Base-by-base conservation (phyloP, 2,113 vertebrate genomes). In the Rhea americana region DNA sequence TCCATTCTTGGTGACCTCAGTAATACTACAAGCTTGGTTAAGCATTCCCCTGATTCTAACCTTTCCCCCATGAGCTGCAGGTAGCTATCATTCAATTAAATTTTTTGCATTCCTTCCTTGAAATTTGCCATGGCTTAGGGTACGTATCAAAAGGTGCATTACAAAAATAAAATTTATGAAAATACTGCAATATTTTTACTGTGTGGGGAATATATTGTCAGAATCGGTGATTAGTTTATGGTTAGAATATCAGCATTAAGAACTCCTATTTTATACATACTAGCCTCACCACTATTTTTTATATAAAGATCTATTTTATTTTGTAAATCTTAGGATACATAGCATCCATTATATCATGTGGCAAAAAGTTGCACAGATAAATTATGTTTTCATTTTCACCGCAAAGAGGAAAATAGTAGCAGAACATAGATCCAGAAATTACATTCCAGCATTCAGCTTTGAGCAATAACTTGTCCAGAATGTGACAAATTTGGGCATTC, bases 81-180 rank as follows among this genome's bases (percentile, higher is more conserved):
- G 39, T 25, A 6, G 7, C 17, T 53, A 22, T 13, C 39, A 21
- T 22, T 3, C 62, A 5, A 11, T 7, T 17, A 6, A 4, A 0
- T 30, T 43, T 32, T 9, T 17, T 13, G 7, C 43, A 3, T 25
- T 62, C 41, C 19, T 63, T 21, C 79, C 59, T 56, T 13, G 6
- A 22, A 76, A 26, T 26, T 4, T 7, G 37, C 25, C 53, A 56
- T 4, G 13, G 51, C 50, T 1, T 9, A 13, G 62, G 32, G 12
- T 4, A 7, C 5, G 3, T 0, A 3, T 17, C 74, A 63, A 37
- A 47, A 62, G 47, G 8, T 26, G 24, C 24, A 1, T 13, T 26
- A 63, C 30, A 43, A 37, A 72, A 43, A 26, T n/a, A 13, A 9
- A 7, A 15, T 37, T 14, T 28, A 74, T 10, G 9, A 50, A 61